Evolutionary conservation across 2,797 vertebrate genomes (phyloP).

Genomic region (Dryobates pubescens): DNA sequence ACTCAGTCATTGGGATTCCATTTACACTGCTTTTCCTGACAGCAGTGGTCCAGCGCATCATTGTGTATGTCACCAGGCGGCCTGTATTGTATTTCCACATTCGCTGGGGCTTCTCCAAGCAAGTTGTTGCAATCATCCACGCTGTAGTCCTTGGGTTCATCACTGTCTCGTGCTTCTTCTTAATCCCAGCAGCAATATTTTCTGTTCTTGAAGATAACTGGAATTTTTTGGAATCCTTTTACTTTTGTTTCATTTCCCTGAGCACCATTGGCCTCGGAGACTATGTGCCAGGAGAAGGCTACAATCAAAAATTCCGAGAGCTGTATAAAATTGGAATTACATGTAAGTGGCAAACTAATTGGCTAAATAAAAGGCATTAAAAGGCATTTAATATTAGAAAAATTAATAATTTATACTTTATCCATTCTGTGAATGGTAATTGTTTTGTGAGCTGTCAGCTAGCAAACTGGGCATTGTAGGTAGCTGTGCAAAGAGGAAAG

Average conservation of each 20-base stretch:
- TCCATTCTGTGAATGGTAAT: background rate
- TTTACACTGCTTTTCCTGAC: constrained; percentile 98
- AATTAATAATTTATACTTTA: background rate
- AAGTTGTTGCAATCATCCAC: constrained; percentile 88
- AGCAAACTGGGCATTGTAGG: background rate
- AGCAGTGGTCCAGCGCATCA: constrained; percentile 94
- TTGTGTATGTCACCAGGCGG: constrained; percentile 87
- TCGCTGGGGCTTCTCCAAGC: constrained; percentile 92
- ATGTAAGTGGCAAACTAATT: constrained; percentile 80
- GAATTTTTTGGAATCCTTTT: constrained; percentile 98
- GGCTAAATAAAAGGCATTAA: background rate
- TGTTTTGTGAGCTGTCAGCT: background rate
- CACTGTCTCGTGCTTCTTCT: constrained; percentile 90
- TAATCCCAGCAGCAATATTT: constrained; percentile 94
- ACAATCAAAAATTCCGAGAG: constrained; percentile 92
- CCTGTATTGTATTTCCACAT: constrained; percentile 89
- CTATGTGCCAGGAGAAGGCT: constrained; percentile 94
- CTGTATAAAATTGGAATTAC: constrained; percentile 97
- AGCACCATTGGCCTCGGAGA: constrained; percentile 97
- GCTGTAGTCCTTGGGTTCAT: constrained; percentile 84
- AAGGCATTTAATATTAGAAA: background rate
- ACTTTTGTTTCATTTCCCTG: constrained; percentile 98
- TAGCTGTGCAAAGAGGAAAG: background rate
- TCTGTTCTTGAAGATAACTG: constrained; percentile 92
- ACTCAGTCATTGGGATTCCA: constrained; percentile 94